Percentiles rank a stretch among this genome's conserved stretches.
These are phyloP conservation scores for Dichetophora obliterata DNA, from an alignment of 2,888 invertebrate species.

Conservation along the genomic window DNA sequence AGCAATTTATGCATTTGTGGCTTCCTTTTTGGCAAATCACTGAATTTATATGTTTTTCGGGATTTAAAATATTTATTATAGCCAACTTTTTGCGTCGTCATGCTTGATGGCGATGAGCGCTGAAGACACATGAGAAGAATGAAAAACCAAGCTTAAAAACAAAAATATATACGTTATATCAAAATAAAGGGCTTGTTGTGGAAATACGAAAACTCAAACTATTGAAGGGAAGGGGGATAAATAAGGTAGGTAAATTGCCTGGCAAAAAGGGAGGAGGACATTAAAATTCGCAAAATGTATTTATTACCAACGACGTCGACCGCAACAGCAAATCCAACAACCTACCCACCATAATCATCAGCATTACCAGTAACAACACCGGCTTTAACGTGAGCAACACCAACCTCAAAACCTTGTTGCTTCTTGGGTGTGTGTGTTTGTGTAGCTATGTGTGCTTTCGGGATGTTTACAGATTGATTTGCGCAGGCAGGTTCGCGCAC, in stretches of 20 bases:
- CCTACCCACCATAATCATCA: constrained; percentile 40
- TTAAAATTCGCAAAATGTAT: constrained; percentile 67
- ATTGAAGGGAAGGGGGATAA: not conserved
- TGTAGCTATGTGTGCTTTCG: constrained; percentile 1
- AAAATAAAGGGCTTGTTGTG: constrained; percentile 30
- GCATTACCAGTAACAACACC: constrained; percentile 24
- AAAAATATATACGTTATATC: constrained; percentile 38
- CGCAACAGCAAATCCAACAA: not conserved
- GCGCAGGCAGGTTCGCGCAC: constrained; percentile 32
- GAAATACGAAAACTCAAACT: not conserved
- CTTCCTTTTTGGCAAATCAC: constrained; percentile 62
- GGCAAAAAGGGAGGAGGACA: constrained; percentile 65
- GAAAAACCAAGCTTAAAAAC: constrained; percentile 20
- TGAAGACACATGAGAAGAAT: not conserved
- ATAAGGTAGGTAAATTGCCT: constrained; percentile 58
- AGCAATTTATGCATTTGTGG: constrained; percentile 59
- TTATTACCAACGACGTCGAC: constrained; percentile 56
- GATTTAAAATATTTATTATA: constrained; percentile 66
- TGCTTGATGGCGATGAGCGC: not conserved
- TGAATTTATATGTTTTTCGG: constrained; percentile 66
- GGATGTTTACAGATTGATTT: constrained; percentile 51
- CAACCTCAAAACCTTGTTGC: not conserved
- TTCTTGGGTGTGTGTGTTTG: not conserved
- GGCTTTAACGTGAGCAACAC: not conserved
- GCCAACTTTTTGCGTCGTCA: constrained; percentile 52